phyloP scores from a whole-genome alignment of 2,888 invertebrate genomes.

The Melikaiella ostensackeni region DNA sequence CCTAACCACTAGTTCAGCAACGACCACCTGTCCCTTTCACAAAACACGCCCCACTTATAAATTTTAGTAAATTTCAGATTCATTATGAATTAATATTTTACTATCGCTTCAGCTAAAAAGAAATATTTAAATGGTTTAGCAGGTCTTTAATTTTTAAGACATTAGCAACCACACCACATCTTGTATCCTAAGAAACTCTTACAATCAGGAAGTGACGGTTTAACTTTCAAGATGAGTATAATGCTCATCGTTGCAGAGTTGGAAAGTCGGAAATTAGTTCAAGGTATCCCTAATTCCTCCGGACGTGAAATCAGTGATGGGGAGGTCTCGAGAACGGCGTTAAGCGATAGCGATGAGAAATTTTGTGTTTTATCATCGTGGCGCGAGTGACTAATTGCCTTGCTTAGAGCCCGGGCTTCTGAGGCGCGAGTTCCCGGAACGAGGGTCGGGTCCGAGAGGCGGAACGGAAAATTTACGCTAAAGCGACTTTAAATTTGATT shows the following conservation, averaged over 20 bases:
- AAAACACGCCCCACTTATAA: too few species aligned
- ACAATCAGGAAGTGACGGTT: neutral
- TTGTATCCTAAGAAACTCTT: neutral
- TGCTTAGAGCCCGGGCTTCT: constrained; percentile 59
- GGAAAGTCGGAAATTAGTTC: constrained; percentile 19
- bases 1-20: too few species aligned
- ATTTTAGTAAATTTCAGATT: too few species aligned
- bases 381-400: constrained; percentile 67
- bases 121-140: too few species aligned
- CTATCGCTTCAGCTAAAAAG: too few species aligned
- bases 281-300: constrained; percentile 28
- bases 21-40: too few species aligned
- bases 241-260: neutral
- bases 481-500: constrained; percentile 72
- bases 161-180: too few species aligned
- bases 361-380: constrained; percentile 64
- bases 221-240: neutral
- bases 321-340: constrained; percentile 14
- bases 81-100: too few species aligned
- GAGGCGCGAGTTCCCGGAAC: constrained; percentile 28
- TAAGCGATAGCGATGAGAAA: constrained; percentile 53
- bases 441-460: constrained; percentile 43
- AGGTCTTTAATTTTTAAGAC: too few species aligned
- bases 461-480: constrained; percentile 61
- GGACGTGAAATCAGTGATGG: constrained; percentile 36